Evolutionary conservation across 2,113 vertebrate genomes (phyloP).

Genomic region (Eolophus roseicapilla): DNA sequence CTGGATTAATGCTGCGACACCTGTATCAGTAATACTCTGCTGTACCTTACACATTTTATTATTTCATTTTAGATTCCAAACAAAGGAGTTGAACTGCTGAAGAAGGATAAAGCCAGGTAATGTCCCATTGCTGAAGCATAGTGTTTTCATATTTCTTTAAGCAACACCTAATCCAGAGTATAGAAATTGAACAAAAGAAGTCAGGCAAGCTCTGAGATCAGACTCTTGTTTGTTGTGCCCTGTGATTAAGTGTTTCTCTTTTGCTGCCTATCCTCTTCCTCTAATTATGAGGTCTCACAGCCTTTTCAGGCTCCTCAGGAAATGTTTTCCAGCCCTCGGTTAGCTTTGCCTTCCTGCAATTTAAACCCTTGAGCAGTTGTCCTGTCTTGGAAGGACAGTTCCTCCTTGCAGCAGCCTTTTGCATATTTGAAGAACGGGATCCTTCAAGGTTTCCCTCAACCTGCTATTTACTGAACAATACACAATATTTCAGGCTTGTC

Average conservation of each 20-base stretch:
- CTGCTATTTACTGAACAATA: neutral
- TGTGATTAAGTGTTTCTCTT: neutral
- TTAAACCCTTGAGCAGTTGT: neutral
- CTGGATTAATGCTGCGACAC: neutral
- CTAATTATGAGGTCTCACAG: neutral
- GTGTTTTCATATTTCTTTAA: no score
- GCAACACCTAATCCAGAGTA: neutral
- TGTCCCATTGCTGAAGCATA: neutral
- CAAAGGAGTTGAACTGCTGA: conserved; percentile 79
- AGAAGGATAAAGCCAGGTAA: conserved; percentile 85
- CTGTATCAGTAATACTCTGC: neutral
- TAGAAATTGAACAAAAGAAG: neutral
- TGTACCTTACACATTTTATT: neutral
- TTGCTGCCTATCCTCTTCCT: neutral
- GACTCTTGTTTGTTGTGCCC: neutral
- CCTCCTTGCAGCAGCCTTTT: neutral
- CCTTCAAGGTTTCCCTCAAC: neutral
- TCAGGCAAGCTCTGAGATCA: neutral
- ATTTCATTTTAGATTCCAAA: conserved; percentile 77
- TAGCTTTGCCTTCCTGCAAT: conserved; percentile 3
- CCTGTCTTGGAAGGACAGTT: neutral
- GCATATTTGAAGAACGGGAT: neutral
- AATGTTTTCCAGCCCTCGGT: neutral
- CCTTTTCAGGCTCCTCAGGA: neutral
- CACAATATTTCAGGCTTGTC: neutral